phyloP scores from a whole-genome alignment of 2,113 vertebrate species.

The Onychostoma macrolepis region DNA sequence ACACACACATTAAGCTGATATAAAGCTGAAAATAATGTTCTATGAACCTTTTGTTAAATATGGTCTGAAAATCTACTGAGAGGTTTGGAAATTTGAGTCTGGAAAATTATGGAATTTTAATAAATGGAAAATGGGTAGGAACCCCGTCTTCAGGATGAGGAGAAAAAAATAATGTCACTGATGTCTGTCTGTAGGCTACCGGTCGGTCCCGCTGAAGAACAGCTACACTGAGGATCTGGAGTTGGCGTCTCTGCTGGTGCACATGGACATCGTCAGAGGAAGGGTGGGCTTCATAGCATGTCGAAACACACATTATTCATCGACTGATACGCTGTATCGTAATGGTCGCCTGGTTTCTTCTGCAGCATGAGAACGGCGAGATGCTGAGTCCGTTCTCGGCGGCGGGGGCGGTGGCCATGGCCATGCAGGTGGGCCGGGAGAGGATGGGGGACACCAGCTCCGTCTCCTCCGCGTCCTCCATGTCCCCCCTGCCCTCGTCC shows the following conservation, averaged over 20 bases:
- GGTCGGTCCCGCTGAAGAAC: slow-evolving; percentile 95
- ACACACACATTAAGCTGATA: no score
- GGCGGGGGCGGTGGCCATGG: slow-evolving; percentile 57
- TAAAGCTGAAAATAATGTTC: no score
- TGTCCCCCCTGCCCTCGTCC: slow-evolving; percentile 73
- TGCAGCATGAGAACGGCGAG: slow-evolving; percentile 88
- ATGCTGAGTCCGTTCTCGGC: slow-evolving; percentile 77
- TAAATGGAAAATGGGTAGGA: no score
- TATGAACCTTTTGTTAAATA: no score
- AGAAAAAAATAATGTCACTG: not conserved
- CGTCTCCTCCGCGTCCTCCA: slow-evolving; percentile 67
- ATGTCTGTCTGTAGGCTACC: slow-evolving; percentile 79
- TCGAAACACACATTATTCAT: not conserved
- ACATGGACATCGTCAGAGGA: slow-evolving; percentile 85
- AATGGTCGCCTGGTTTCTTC: not conserved
- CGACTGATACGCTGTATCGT: not conserved
- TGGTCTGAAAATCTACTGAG: no score
- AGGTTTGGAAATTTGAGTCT: no score
- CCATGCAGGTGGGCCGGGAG: slow-evolving; percentile 78
- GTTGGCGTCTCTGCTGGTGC: slow-evolving; percentile 90
- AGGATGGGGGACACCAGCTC: slow-evolving; percentile 77
- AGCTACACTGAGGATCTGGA: slow-evolving; percentile 97
- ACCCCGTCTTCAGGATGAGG: no score
- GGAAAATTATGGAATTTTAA: no score
- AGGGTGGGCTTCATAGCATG: slow-evolving; percentile 75